Evolutionary conservation across 1,140 invertebrate species (phyloP).

Genomic region (Physella acuta): DNA sequence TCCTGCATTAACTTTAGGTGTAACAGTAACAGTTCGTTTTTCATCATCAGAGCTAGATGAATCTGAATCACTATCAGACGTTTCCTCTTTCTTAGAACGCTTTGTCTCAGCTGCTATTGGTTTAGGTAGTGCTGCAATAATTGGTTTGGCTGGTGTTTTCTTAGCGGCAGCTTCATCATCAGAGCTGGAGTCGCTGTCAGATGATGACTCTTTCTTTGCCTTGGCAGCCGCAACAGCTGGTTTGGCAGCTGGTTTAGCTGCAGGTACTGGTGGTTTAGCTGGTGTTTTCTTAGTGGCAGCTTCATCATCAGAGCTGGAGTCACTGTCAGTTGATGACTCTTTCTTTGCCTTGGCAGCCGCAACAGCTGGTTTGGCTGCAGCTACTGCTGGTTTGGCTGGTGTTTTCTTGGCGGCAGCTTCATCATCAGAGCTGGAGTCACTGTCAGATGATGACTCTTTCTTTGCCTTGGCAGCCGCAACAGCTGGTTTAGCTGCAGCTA

Average conservation of each 20-base stretch:
- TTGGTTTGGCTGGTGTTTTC: slow-evolving; percentile 6
- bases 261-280: not conserved
- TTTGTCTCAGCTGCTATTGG: not conserved
- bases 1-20: not conserved
- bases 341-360: slow-evolving; percentile 2
- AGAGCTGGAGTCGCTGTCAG: not conserved
- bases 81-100: not conserved
- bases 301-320: slow-evolving; percentile 30
- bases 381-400: slow-evolving; percentile 7
- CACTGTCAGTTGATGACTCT: slow-evolving; percentile 26
- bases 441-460: not conserved
- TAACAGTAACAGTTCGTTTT: slow-evolving; percentile 5
- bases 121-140: slow-evolving; percentile 4
- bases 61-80: slow-evolving; percentile 1
- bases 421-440: not conserved
- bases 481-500: not conserved
- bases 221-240: not conserved
- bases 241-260: slow-evolving; percentile 22
- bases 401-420: not conserved
- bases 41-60: not conserved
- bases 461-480: not conserved
- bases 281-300: slow-evolving; percentile 25
- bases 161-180: slow-evolving; percentile 7
- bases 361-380: not conserved
- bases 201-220: not conserved